Evolutionary conservation across 2,797 vertebrate species (phyloP).

Genomic region (Gambusia yucatana): DNA sequence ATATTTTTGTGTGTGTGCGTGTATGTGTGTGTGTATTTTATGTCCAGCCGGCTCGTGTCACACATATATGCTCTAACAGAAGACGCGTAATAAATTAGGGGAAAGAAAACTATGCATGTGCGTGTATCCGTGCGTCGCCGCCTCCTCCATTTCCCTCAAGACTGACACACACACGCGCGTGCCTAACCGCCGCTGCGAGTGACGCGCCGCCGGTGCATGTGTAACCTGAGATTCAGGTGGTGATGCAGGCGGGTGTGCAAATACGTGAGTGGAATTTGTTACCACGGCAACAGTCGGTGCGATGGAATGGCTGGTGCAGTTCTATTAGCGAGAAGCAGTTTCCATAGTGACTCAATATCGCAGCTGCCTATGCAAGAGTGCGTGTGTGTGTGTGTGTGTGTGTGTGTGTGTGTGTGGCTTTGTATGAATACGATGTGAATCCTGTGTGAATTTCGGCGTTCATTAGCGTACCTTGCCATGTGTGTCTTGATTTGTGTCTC

Average conservation of each 20-base stretch:
- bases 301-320: conserved; percentile 84
- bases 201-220: conserved; percentile 77
- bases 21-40: conserved; percentile 6
- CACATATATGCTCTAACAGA: conserved; percentile 46
- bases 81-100: background rate
- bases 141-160: no score
- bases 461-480: conserved; percentile 74
- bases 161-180: background rate
- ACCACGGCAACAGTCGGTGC: conserved; percentile 86
- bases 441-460: conserved; percentile 71
- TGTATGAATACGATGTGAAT: conserved; percentile 64
- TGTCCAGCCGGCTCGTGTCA: conserved; percentile 58
- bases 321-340: conserved; percentile 86
- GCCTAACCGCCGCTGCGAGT: conserved; percentile 43
- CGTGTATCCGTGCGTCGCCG: conserved; percentile 42
- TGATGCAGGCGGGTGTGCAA: conserved; percentile 83
- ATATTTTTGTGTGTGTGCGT: background rate
- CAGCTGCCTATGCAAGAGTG: conserved; percentile 81
- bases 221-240: conserved; percentile 86
- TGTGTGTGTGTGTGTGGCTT: conserved; percentile 50
- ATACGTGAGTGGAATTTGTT: conserved; percentile 87
- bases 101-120: conserved; percentile 12
- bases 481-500: conserved; percentile 69
- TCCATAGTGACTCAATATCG: conserved; percentile 86
- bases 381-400: conserved; percentile 59